These are phyloP conservation scores for Apamea monoglypha DNA, from an alignment of 2,888 invertebrate genomes.

Conservation along the genomic window DNA sequence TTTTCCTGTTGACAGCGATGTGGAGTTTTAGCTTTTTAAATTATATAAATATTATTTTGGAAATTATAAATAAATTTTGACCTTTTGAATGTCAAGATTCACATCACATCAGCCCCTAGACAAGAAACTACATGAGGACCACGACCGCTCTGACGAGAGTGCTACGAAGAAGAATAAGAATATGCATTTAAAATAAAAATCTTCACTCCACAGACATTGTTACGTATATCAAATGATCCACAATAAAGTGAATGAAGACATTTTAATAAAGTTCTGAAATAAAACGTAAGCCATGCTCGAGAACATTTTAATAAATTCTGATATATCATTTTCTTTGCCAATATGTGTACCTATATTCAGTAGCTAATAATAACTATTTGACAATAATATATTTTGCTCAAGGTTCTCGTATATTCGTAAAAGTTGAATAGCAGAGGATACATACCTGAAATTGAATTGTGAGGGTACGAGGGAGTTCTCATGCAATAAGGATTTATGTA, in stretches of 20 bases:
- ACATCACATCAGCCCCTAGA: too few species aligned
- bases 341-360: slow-evolving; percentile 15
- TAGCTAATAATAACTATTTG: slow-evolving; percentile 21
- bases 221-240: background rate
- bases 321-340: slow-evolving; percentile 6
- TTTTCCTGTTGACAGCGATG: too few species aligned
- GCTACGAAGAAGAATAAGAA: too few species aligned
- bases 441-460: slow-evolving; percentile 53
- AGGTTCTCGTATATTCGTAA: slow-evolving; percentile 20
- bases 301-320: slow-evolving; percentile 29
- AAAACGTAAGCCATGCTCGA: slow-evolving; percentile 6
- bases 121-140: too few species aligned
- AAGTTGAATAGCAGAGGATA: slow-evolving; percentile 8
- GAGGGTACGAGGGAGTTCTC: slow-evolving; percentile 21
- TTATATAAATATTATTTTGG: too few species aligned
- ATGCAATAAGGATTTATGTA: slow-evolving; percentile 44
- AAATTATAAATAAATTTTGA: too few species aligned
- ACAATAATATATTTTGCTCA: slow-evolving; percentile 27
- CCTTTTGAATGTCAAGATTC: too few species aligned
- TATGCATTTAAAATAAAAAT: background rate
- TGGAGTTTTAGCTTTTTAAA: too few species aligned
- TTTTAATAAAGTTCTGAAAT: slow-evolving; percentile 21
- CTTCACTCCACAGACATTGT: background rate
- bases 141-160: too few species aligned
- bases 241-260: background rate